These are phyloP conservation scores for Macquaria australasica DNA, from an alignment of 2,113 vertebrate genomes.

Conservation along the genomic window DNA sequence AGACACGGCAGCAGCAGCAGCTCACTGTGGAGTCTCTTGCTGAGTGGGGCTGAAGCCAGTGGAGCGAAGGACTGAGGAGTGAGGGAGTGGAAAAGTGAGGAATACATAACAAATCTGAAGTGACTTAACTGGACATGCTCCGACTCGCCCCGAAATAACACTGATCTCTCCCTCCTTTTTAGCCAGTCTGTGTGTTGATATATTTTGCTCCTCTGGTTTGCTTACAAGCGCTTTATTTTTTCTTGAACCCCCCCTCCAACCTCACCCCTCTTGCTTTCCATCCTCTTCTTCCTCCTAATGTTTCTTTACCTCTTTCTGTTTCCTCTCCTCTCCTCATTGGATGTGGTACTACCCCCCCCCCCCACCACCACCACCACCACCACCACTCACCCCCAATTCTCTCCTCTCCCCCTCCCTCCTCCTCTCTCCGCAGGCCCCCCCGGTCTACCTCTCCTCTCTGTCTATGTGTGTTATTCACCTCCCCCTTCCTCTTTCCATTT, in stretches of 20 bases:
- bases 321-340: not conserved
- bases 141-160: slow-evolving; percentile 37
- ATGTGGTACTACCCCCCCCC: slow-evolving; percentile 14
- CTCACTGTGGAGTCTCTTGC: slow-evolving; percentile 42
- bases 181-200: slow-evolving; percentile 16
- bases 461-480: no score
- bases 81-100: slow-evolving; percentile 40
- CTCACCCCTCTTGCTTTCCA: not conserved
- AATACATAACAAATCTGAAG: slow-evolving; percentile 62
- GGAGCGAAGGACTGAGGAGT: slow-evolving; percentile 43
- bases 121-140: slow-evolving; percentile 52
- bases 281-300: not conserved
- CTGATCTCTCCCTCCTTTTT: slow-evolving; percentile 43
- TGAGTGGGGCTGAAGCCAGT: slow-evolving; percentile 56
- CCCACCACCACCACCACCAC: no score
- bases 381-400: no score
- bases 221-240: not conserved
- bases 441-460: slow-evolving; percentile 55
- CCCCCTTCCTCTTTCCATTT: no score
- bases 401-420: not conserved
- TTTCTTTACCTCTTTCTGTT: not conserved
- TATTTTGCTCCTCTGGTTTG: slow-evolving; percentile 16
- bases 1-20: slow-evolving; percentile 4
- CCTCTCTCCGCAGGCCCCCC: slow-evolving; percentile 27
- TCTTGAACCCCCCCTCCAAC: not conserved